Conservation (phyloP, 2,888 invertebrate genomes). For the Patella pellucida region DNA sequence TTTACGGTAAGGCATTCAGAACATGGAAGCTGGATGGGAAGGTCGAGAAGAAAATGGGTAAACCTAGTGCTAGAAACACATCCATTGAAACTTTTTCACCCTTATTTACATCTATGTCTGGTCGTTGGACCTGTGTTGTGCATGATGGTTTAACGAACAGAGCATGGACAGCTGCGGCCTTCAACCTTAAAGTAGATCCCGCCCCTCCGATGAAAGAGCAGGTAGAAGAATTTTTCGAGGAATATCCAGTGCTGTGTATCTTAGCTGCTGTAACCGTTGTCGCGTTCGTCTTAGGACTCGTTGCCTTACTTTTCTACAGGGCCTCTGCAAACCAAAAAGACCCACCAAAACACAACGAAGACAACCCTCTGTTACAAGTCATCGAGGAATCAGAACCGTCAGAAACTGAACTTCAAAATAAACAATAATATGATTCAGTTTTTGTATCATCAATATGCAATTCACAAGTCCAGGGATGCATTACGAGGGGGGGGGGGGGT, state of each 20-base stretch:
- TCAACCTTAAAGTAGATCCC: neutral
- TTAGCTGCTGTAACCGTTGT: neutral
- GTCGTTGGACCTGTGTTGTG: neutral
- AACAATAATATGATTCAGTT: no score
- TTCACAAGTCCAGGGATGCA: no score
- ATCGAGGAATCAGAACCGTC: no score
- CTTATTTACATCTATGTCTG: neutral
- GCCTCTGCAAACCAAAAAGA: no score
- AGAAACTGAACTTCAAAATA: no score
- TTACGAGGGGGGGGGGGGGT: no score
- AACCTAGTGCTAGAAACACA: neutral
- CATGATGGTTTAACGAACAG: neutral
- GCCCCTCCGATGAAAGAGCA: neutral
- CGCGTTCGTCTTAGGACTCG: no score
- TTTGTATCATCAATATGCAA: no score
- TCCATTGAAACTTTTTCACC: neutral
- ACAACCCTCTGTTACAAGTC: no score
- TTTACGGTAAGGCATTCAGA: neutral
- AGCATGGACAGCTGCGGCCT: neutral
- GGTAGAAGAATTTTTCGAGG: neutral
- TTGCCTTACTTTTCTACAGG: no score
- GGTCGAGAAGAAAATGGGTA: neutral
- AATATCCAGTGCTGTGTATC: neutral
- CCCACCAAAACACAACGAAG: no score
- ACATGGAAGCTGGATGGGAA: neutral